These are phyloP conservation scores for Camelus bactrianus DNA, from an alignment of 2,113 vertebrate genomes.

Conservation along the genomic window DNA sequence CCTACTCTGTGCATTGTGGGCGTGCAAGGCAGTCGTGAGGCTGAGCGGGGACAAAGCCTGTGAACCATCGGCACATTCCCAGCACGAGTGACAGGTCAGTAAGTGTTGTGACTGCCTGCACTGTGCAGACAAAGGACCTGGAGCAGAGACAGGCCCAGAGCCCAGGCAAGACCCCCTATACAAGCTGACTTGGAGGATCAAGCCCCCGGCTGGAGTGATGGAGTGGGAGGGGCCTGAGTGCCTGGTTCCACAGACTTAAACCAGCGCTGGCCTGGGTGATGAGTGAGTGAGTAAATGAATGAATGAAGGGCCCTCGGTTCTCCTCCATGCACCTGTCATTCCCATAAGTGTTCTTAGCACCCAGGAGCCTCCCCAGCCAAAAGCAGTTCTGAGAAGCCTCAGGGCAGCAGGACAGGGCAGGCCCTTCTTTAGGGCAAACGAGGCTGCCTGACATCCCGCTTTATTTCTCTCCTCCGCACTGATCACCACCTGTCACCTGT, in stretches of 20 bases:
- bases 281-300: background rate
- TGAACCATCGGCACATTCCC: fast-evolving
- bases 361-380: background rate
- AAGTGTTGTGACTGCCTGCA: background rate
- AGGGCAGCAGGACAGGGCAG: background rate
- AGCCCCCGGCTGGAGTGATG: background rate
- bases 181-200: background rate
- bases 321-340: background rate
- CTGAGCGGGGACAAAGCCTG: fast-evolving
- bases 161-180: fast-evolving
- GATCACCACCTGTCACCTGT: too few species aligned
- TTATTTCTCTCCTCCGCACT: too few species aligned
- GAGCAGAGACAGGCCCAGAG: background rate
- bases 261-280: background rate
- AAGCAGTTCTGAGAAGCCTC: background rate
- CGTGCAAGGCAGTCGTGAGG: fast-evolving
- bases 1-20: background rate
- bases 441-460: background rate
- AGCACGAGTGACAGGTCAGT: background rate
- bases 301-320: background rate
- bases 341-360: background rate
- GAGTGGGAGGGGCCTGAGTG: background rate
- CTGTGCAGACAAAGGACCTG: background rate
- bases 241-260: background rate
- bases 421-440: background rate